phyloP scores from a whole-genome alignment of 2,797 vertebrate genomes.

The Acanthiza pusilla region DNA sequence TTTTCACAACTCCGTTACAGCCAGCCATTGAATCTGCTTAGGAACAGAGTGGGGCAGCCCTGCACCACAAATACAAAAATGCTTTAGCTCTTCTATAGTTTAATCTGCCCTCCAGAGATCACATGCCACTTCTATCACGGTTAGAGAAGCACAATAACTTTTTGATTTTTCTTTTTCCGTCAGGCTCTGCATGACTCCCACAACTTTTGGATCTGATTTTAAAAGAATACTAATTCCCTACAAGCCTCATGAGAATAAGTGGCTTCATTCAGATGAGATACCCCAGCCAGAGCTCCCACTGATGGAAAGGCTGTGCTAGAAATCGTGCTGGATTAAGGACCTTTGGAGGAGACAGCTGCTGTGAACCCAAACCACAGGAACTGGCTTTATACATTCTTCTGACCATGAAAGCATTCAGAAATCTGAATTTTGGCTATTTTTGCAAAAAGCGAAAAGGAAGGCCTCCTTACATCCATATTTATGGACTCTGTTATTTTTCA shows the following conservation, averaged over 20 bases:
- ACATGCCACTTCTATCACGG: not conserved
- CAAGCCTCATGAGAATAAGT: not conserved
- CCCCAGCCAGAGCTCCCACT: not conserved
- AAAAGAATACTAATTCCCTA: conserved; percentile 13
- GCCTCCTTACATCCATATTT: not conserved
- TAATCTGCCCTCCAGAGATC: conserved; percentile 23
- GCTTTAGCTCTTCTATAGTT: not conserved
- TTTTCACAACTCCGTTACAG: not conserved
- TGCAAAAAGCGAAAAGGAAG: not conserved
- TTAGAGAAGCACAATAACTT: not conserved
- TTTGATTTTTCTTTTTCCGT: not conserved
- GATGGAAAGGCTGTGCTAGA: not conserved
- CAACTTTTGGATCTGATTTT: conserved; percentile 23
- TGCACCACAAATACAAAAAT: not conserved
- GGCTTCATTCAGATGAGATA: not conserved
- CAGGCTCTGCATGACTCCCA: not conserved
- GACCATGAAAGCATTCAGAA: not conserved
- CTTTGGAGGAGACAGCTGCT: not conserved
- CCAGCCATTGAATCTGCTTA: not conserved
- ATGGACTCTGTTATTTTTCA: not conserved
- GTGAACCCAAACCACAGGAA: not conserved
- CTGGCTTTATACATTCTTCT: not conserved
- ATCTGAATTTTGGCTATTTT: conserved; percentile 9
- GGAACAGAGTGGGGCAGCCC: not conserved
- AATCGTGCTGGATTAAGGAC: not conserved